Evolutionary conservation across 2,113 vertebrate genomes (phyloP).

Genomic region (Laterallus jamaicensis): DNA sequence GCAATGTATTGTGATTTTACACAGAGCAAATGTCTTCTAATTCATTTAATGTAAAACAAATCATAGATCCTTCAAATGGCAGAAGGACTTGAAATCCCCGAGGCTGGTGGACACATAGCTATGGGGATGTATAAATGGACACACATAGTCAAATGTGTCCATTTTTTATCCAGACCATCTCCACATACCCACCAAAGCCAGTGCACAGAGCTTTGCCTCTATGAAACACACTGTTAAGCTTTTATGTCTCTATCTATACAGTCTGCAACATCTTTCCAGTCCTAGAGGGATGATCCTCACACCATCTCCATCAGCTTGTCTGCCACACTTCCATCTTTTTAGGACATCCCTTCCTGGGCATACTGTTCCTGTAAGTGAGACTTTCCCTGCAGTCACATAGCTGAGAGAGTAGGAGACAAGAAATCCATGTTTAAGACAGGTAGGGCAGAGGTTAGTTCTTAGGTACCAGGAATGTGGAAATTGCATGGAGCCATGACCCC

Average conservation of each 20-base stretch:
- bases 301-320: slow-evolving; percentile 42
- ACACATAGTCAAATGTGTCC: not conserved
- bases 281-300: slow-evolving; percentile 18
- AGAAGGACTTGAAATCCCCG: not conserved
- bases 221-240: not conserved
- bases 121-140: not conserved
- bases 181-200: not conserved
- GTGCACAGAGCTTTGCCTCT: not conserved
- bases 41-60: not conserved
- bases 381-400: not conserved
- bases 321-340: slow-evolving; percentile 51
- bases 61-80: not conserved
- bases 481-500: not conserved
- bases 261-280: not conserved
- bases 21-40: not conserved
- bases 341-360: slow-evolving; percentile 26
- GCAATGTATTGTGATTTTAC: not conserved
- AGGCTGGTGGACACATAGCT: not conserved
- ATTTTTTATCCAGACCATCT: not conserved
- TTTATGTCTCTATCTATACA: not conserved
- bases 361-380: slow-evolving; percentile 8
- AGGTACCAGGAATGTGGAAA: not conserved
- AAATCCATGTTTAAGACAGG: not conserved
- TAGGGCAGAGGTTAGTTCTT: not conserved
- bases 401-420: not conserved